Evolutionary conservation across 2,888 invertebrate genomes (phyloP).

Genomic region (Cheilosia pagana): DNA sequence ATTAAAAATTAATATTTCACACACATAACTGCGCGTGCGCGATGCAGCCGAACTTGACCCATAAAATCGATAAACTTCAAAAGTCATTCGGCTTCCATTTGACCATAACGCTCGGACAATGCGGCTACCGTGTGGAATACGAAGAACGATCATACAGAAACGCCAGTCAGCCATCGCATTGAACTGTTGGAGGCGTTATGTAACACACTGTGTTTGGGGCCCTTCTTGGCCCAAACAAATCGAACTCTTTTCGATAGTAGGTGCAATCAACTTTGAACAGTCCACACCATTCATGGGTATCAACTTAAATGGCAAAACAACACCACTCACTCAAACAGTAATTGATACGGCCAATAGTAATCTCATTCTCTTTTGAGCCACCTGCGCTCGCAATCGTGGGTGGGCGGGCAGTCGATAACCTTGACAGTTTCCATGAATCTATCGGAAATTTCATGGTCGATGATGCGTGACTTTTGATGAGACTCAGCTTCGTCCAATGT

Average conservation of each 20-base stretch:
- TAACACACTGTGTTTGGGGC: constrained; percentile 3
- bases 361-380: constrained; percentile 15
- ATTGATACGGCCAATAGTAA: constrained; percentile 27
- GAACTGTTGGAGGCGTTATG: constrained; percentile 6
- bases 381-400: constrained; percentile 11
- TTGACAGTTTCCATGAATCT: constrained; percentile 48
- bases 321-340: constrained; percentile 7
- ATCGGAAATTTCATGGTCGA: constrained; percentile 62
- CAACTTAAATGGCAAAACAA: constrained; percentile 45
- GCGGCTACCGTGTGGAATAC: background rate
- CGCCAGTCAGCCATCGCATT: background rate
- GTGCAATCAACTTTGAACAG: constrained; percentile 29
- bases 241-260: background rate
- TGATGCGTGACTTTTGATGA: constrained; percentile 44
- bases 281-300: constrained; percentile 25
- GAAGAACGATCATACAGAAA: constrained; percentile 6
- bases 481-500: constrained; percentile 31
- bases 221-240: constrained; percentile 20
- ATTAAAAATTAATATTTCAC: constrained; percentile 33
- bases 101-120: constrained; percentile 33
- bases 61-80: constrained; percentile 33
- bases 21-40: background rate
- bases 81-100: constrained; percentile 17
- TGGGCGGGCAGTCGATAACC: constrained; percentile 51
- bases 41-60: constrained; percentile 45